Base-by-base conservation (phyloP, 2,797 vertebrate genomes). In the Remorina albescens region DNA sequence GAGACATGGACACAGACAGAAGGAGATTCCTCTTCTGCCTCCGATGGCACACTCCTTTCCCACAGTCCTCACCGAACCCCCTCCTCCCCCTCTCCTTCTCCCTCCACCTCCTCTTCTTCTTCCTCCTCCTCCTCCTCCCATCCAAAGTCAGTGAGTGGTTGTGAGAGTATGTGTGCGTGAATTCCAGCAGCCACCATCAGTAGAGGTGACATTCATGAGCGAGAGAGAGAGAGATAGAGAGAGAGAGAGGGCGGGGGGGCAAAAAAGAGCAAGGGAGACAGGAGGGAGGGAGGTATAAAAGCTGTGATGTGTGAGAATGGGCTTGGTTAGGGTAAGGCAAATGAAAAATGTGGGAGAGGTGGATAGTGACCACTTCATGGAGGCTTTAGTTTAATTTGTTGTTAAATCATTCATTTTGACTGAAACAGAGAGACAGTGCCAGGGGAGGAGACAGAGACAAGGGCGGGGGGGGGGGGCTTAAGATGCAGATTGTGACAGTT, bases 141-240 rank as follows among this genome's bases (percentile, higher is more conserved):
- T 90, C 90, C 89, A 92, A 92, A 94, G 92, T 92, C 92, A 91
- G 89, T 80, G 80, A 90, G 91, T 83, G 91, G 85, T 82, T 90
- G 83, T 84, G 86, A 89, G 90, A 85, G 90, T 87, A 77, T 82
- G 85, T 82, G 86, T 83, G 90, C 75, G 89, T 90, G 90, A 84
- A 93, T 93, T 93, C 91, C 93, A 93, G 91, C 91, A 90, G 91
- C 92, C 90, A 90, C 93, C 93, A 92, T 93, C 93, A 92, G 92
- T 92, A 95, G 94, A 94, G 94, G 94, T 95, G 94, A 95, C 94
- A 95, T 95, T 95, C 95, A 94, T 93, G 90, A 92, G 89, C 86
- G 86, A 87, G 87, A 79, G 88, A 78, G 86, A 74, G 76, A 77
- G 80, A 63, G 84, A 50, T 54, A 68, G 66, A 54, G 30, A 50